Evolutionary conservation across 2,888 invertebrate species (phyloP).

Genomic region (Perizoma flavofasciatum): DNA sequence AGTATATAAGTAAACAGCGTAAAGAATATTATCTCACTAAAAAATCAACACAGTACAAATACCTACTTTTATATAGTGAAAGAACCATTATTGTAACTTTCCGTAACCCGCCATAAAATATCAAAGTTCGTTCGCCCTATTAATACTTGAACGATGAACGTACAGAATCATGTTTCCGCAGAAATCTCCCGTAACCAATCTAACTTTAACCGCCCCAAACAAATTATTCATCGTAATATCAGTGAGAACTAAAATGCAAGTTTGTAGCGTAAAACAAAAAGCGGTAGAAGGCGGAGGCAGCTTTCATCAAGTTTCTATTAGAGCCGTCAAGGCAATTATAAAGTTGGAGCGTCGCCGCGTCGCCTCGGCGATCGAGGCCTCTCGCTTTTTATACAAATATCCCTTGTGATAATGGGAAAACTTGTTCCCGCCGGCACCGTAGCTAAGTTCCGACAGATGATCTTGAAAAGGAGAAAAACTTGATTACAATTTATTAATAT

Average conservation of each 20-base stretch:
- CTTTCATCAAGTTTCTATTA: constrained; percentile 81
- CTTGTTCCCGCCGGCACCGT: constrained; percentile 61
- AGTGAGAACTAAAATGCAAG: constrained; percentile 68
- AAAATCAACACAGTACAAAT: too few relatives aligned
- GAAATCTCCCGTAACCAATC: constrained; percentile 39
- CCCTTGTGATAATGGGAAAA: constrained; percentile 77
- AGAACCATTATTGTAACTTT: constrained; percentile 2
- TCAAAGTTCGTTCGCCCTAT: constrained; percentile 17
- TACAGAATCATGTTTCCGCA: constrained; percentile 25
- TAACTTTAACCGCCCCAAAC: constrained; percentile 44
- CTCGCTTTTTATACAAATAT: constrained; percentile 78
- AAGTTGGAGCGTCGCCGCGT: constrained; percentile 57
- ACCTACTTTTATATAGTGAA: too few relatives aligned
- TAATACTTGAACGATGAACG: constrained; percentile 18
- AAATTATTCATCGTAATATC: constrained; percentile 49
- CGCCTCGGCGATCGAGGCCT: constrained; percentile 55
- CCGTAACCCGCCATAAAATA: constrained; percentile 1
- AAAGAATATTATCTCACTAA: too few relatives aligned
- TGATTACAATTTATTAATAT: constrained; percentile 56
- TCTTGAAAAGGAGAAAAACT: constrained; percentile 63
- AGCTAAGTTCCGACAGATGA: constrained; percentile 68
- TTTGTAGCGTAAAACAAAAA: constrained; percentile 68
- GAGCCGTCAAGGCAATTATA: constrained; percentile 79
- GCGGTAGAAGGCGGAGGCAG: constrained; percentile 65
- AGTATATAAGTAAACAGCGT: too few relatives aligned